phyloP scores from a whole-genome alignment of 1,140 invertebrate genomes.

The Araneus ventricosus region DNA sequence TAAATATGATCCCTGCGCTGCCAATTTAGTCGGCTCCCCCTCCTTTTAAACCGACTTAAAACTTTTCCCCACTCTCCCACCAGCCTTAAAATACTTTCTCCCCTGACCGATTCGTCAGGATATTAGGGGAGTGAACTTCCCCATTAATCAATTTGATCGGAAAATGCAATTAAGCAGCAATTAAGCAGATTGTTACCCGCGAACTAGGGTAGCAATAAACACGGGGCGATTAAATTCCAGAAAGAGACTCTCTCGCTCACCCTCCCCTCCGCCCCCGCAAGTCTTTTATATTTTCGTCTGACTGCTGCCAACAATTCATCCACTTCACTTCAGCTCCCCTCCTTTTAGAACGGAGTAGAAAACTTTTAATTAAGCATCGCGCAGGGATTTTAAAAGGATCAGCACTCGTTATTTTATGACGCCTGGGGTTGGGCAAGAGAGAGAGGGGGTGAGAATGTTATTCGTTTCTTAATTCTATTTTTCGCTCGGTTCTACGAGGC shows the following conservation, averaged over 20 bases:
- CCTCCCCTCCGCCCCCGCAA: not conserved
- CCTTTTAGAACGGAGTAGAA: not conserved
- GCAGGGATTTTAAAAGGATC: constrained; percentile 27
- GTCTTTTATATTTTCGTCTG: constrained; percentile 12
- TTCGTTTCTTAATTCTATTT: constrained; percentile 33
- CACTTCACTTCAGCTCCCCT: not conserved
- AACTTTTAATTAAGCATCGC: constrained; percentile 62
- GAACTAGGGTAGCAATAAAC: constrained; percentile 42
- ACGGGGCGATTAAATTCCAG: constrained; percentile 21
- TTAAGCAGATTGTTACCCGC: constrained; percentile 62
- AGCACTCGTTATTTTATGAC: constrained; percentile 32
- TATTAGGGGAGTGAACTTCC: constrained; percentile 39
- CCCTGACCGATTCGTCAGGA: constrained; percentile 3
- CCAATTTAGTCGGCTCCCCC: not conserved
- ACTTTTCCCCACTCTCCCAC: not conserved
- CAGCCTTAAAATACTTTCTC: not conserved
- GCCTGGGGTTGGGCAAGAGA: not conserved
- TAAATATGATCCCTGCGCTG: constrained; percentile 56
- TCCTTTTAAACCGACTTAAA: constrained; percentile 57
- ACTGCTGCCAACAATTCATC: not conserved
- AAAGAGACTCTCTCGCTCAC: not conserved
- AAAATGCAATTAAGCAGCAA: constrained; percentile 67
- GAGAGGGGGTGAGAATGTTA: not conserved
- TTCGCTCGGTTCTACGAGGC: not conserved
- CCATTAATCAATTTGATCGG: constrained; percentile 68